Conservation (phyloP, 2,113 vertebrate genomes). For the Eubucco bourcierii region DNA sequence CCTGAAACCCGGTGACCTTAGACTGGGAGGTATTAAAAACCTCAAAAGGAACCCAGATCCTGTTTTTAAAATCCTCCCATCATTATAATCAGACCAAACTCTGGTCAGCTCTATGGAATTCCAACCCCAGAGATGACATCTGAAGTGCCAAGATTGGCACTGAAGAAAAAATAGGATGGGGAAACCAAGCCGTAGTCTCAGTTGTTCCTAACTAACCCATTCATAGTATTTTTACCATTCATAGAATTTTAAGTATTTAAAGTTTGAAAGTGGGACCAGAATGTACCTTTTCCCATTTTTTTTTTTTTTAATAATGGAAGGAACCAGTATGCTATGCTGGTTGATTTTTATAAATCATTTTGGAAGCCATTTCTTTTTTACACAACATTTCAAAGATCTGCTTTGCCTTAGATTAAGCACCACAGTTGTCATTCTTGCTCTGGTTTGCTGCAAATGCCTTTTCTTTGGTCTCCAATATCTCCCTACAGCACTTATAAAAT, state of each 20-base stretch:
- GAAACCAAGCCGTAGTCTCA: background rate
- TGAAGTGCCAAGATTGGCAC: background rate
- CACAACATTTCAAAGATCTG: background rate
- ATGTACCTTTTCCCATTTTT: background rate
- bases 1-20: constrained; percentile 10
- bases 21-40: constrained; percentile 12
- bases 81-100: background rate
- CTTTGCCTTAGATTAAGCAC: background rate
- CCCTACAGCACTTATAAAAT: background rate
- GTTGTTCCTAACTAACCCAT: background rate
- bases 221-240: background rate
- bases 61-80: constrained; percentile 3
- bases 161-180: background rate
- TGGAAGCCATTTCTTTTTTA: background rate
- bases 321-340: background rate
- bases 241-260: background rate
- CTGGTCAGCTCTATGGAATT: background rate
- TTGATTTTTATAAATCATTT: background rate
- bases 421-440: background rate
- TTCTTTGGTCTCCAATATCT: background rate
- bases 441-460: background rate
- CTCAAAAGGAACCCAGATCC: background rate
- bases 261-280: background rate
- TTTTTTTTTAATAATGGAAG: background rate
- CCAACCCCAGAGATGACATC: background rate